Conservation (phyloP, 2,113 vertebrate species). For the Osmerus eperlanus region DNA sequence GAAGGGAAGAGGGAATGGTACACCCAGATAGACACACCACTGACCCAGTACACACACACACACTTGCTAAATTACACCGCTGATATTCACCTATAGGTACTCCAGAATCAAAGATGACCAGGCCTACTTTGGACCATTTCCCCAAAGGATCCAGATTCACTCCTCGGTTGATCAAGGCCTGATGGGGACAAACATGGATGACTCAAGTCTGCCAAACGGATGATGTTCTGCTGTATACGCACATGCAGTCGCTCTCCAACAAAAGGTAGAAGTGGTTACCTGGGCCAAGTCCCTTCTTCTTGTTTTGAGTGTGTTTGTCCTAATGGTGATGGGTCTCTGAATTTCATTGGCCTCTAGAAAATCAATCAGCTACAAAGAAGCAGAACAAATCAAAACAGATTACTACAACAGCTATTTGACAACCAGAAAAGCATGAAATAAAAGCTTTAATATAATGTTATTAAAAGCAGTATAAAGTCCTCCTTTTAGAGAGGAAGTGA, state of each 20-base stretch:
- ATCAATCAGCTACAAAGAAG: conserved; percentile 80
- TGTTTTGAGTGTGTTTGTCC: conserved; percentile 94
- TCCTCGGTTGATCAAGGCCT: conserved; percentile 96
- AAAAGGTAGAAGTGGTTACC: conserved; percentile 59
- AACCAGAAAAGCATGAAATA: not conserved
- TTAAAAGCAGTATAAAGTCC: not conserved
- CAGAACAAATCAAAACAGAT: not conserved
- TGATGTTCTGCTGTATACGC: not conserved
- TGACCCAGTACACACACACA: not conserved
- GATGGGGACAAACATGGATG: conserved; percentile 17
- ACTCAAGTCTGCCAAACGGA: not conserved
- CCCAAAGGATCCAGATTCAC: conserved; percentile 95
- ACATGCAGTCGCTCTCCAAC: too few species aligned
- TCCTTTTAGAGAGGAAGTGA: too few species aligned
- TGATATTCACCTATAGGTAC: conserved; percentile 86
- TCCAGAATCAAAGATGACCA: conserved; percentile 93
- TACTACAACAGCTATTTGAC: not conserved
- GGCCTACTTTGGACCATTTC: conserved; percentile 95
- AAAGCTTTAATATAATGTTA: not conserved
- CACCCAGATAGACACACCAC: not conserved
- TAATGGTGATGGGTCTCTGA: conserved; percentile 88
- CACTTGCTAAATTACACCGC: not conserved
- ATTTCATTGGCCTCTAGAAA: conserved; percentile 96
- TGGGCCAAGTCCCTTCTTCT: conserved; percentile 93
- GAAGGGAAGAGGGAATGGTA: not conserved